These are phyloP conservation scores for Staurois parvus DNA, from an alignment of 2,797 vertebrate species.

Conservation along the genomic window DNA sequence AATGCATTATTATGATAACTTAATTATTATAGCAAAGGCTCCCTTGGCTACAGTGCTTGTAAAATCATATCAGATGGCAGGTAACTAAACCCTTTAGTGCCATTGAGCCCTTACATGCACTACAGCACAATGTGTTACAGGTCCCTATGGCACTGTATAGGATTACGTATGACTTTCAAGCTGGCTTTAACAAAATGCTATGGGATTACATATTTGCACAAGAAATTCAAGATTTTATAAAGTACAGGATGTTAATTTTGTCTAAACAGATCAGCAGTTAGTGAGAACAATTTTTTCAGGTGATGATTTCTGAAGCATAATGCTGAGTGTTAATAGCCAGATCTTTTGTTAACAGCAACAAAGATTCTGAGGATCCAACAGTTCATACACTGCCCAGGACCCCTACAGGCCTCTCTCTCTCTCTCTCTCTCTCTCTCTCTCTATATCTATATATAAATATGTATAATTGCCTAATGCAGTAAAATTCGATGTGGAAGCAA, in stretches of 20 bases:
- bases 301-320: background rate
- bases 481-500: too few relatives aligned
- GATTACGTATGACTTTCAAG: constrained; percentile 44
- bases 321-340: background rate
- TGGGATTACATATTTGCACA: constrained; percentile 46
- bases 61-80: constrained; percentile 60
- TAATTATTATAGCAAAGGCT: constrained; percentile 59
- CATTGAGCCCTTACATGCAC: constrained; percentile 49
- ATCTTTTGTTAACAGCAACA: background rate
- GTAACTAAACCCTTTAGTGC: constrained; percentile 61
- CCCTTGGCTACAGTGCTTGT: constrained; percentile 57
- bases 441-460: too few relatives aligned
- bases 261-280: background rate
- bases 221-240: constrained; percentile 40
- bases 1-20: constrained; percentile 62
- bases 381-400: background rate
- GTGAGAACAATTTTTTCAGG: background rate
- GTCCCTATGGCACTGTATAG: constrained; percentile 44
- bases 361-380: background rate
- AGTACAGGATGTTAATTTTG: constrained; percentile 18
- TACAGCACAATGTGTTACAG: constrained; percentile 49
- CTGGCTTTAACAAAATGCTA: constrained; percentile 34
- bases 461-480: too few relatives aligned
- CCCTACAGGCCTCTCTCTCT: background rate
- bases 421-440: too few relatives aligned